Conservation (phyloP, 2,888 invertebrate genomes). For the Ormyrus rosae region DNA sequence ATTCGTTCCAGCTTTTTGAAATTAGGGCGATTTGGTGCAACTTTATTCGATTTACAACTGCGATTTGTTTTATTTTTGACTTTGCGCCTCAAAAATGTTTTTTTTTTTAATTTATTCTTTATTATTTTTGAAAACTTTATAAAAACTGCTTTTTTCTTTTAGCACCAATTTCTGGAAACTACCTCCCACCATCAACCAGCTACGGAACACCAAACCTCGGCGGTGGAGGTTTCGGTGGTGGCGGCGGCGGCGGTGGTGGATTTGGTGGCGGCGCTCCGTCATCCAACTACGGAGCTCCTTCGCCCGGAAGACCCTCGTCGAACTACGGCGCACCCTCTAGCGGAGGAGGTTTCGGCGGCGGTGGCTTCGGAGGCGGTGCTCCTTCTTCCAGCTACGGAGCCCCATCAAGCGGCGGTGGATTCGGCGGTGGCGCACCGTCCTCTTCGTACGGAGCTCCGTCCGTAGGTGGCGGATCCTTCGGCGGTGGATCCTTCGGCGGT, state of each 20-base stretch:
- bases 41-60: constrained; percentile 7
- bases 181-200: constrained; percentile 79
- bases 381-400: too few species aligned
- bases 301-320: constrained; percentile 64
- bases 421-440: constrained; percentile 59
- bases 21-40: constrained; percentile 5
- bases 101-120: not conserved
- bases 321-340: constrained; percentile 69
- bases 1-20: constrained; percentile 12
- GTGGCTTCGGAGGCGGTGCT: not conserved
- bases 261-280: constrained; percentile 63
- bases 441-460: constrained; percentile 77
- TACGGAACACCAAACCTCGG: constrained; percentile 74
- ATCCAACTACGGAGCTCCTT: constrained; percentile 70
- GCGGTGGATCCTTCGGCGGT: constrained; percentile 64
- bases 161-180: constrained; percentile 80
- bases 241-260: constrained; percentile 58
- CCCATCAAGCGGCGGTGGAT: too few species aligned
- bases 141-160: not conserved
- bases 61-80: not conserved
- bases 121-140: constrained; percentile 7
- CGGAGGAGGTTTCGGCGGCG: constrained; percentile 68
- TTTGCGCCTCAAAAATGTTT: not conserved
- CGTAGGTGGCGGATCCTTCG: constrained; percentile 75
- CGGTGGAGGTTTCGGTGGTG: constrained; percentile 64